Base-by-base conservation (phyloP, 2,797 vertebrate species). In the Melanogrammus aeglefinus region DNA sequence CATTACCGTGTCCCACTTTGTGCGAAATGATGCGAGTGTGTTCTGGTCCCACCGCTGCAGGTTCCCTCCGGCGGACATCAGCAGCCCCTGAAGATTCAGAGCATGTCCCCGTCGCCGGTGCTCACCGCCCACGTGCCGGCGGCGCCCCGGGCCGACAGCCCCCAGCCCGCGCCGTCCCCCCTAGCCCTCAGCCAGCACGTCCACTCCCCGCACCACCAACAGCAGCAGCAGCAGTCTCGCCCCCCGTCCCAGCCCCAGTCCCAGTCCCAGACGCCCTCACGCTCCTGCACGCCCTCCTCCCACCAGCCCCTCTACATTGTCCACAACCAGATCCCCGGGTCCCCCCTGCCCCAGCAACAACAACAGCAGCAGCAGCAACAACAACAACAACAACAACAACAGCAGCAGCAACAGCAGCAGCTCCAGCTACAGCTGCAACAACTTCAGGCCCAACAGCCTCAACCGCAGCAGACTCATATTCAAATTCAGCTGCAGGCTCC, bases 91-190 rank as follows among this genome's bases (percentile, higher is more conserved):
- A 97, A 96, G 91, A 94, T 96, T 85, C 96, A 96, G 77, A 92
- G 94, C 84, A 93, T 96, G 79, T 95, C 96, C 74, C 95, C 96
- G 0, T 95, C 96, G 78, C 95, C 95, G 0, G 91, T 91, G 38
- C 87, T 96, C 92, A 81, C 88, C 75, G 86, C 94, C 88, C 95
- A 95, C 83, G 87, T 92, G 75, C 85, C 94, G 2, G 88, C 86
- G 0, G 89, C 92, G 16, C 85, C 91, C 0, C 90, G 95, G 81
- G 93, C 95, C 14, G 95, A 95, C 81, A 95, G 94, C 81, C 95
- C 96, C 3, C 96, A 96, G 88, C 95, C 95, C 35, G 92, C 96
- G 4, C 96, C 92, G 80, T 88, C 95, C 14, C 96, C 95, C 21
- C 94, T 96, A n/a, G 90, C 93, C 14, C 92, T 95, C 74, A 91